Base-by-base conservation (phyloP, 2,888 invertebrate genomes). In the Seira sanloemensis region DNA sequence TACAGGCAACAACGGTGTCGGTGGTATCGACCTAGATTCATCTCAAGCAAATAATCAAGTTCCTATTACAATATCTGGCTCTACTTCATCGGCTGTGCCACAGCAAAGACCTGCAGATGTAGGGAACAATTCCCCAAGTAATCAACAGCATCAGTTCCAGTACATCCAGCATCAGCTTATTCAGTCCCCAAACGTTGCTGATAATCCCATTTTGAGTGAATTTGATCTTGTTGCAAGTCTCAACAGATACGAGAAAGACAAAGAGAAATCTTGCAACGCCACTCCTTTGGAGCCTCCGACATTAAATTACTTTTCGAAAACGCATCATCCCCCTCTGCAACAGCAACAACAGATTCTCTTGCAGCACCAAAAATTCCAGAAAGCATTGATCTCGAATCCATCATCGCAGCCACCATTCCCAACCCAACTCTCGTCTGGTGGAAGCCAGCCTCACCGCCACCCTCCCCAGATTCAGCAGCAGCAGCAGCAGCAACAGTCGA, bases 221-320 rank as follows among this genome's bases (percentile, higher is more conserved):
- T 85, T 86, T 80, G 88, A 88, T 87, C 87, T 88, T 76, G 88
- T 88, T 62, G 87, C 87, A 21, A 87, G 87, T 82, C 82, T 87
- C 78, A 87, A 87, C 54, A 83, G 73, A 79, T 77, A 71, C 76
- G 78, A 77, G 25, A 77, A 66, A 62, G 80, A 77, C 7, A 77
- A 76, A 50, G 84, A 65, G 66, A 76, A 79, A 18, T 67, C 73
- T 77, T 66, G 73, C 72, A 68, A 75, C 75, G 65, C 58, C 78
- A n/a, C n/a, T n/a, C 84, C 76, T 69, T 50, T 82, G 72, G 79
- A 78, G 66, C 84, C 84, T 58, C 78, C 84, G 19, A 69, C 82
- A 58, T 73, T 82, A 82, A 82, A 82, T 77, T 82, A 78, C 74
- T 84, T 78, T 65, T 74, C 84, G 46, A 78, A 78, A 50, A 69